These are phyloP conservation scores for Protosalanx chinensis DNA, from an alignment of 2,797 vertebrate species.

Conservation along the genomic window DNA sequence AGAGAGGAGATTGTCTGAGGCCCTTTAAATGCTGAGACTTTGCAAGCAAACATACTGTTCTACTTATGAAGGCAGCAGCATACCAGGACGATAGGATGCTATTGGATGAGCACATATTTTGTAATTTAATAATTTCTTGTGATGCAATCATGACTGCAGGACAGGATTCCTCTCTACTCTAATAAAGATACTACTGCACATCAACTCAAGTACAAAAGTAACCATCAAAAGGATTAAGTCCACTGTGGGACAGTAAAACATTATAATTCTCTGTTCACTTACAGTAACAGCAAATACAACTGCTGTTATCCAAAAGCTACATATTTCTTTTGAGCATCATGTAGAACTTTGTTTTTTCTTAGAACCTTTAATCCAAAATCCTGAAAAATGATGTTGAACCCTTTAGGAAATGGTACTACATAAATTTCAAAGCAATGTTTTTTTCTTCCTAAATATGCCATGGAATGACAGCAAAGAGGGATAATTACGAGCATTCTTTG, in stretches of 20 bases:
- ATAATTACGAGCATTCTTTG: constrained; percentile 96
- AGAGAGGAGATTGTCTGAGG: constrained; percentile 63
- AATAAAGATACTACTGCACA: not conserved
- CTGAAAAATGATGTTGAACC: constrained; percentile 71
- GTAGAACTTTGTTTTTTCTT: constrained; percentile 53
- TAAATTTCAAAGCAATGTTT: constrained; percentile 81
- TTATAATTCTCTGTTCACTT: not conserved
- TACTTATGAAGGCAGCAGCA: not conserved
- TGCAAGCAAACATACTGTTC: constrained; percentile 48
- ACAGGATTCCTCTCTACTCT: not conserved
- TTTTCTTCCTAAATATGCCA: constrained; percentile 81
- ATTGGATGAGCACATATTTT: not conserved
- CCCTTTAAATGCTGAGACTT: constrained; percentile 46
- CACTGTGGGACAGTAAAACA: not conserved
- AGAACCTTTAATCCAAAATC: constrained; percentile 47
- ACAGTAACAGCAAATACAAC: constrained; percentile 9
- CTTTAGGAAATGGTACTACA: constrained; percentile 83
- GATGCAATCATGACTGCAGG: not conserved
- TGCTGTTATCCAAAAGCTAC: constrained; percentile 48
- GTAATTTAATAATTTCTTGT: not conserved
- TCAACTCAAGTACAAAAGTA: not conserved
- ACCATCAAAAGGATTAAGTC: not conserved
- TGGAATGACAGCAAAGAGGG: constrained; percentile 83
- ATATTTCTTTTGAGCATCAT: constrained; percentile 29
- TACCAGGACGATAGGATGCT: not conserved